A percentile compares a stretch with the other conserved stretches of the same genome.
phyloP scores from a whole-genome alignment of 2,113 vertebrate species.

The Salvelinus alpinus region DNA sequence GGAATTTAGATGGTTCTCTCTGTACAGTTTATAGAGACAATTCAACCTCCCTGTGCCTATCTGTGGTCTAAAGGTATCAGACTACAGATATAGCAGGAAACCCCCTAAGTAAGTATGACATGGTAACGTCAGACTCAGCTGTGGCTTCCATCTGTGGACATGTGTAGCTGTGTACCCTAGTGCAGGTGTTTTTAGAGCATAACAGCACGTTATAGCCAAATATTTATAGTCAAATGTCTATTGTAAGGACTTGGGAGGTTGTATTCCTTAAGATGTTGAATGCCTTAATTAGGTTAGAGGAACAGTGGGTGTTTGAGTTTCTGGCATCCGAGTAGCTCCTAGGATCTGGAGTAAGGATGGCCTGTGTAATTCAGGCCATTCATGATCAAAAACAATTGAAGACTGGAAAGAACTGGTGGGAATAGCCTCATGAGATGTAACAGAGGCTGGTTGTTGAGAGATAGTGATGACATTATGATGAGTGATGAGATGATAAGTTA shows the following conservation, averaged over 20 bases:
- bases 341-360: too few species aligned
- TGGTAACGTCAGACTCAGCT: not conserved
- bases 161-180: not conserved
- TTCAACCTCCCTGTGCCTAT: not conserved
- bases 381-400: too few species aligned
- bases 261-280: not conserved
- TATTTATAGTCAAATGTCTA: not conserved
- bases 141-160: not conserved
- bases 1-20: slow-evolving; percentile 17
- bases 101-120: not conserved
- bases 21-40: slow-evolving; percentile 12
- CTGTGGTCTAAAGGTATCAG: slow-evolving; percentile 1
- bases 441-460: not conserved
- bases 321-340: too few species aligned
- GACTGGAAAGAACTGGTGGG: too few species aligned
- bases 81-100: not conserved
- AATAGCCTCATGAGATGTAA: too few species aligned
- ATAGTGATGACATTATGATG: not conserved
- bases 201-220: not conserved
- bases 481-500: too few species aligned
- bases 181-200: not conserved
- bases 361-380: too few species aligned
- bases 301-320: not conserved
- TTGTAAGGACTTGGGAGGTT: not conserved
- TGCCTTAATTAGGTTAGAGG: not conserved